phyloP scores from a whole-genome alignment of 2,797 vertebrate genomes.

The Heterohyrax brucei region DNA sequence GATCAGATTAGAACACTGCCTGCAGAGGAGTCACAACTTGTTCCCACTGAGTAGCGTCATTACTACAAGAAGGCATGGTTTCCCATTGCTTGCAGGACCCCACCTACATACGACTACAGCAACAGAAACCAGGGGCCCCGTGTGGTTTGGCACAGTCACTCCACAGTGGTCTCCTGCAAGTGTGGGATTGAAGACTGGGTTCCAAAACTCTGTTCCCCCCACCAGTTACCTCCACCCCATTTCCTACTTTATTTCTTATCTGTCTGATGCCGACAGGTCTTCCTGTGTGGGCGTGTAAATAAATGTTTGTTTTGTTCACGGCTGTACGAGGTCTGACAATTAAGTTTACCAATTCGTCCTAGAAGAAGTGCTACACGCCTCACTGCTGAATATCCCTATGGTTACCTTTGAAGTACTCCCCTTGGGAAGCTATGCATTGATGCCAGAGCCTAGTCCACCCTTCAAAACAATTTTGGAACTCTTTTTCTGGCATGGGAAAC shows the following conservation, averaged over 20 bases:
- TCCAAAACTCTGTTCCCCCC: not conserved
- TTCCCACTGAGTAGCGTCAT: not conserved
- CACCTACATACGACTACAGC: not conserved
- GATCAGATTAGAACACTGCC: not conserved
- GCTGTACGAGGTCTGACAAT: not conserved
- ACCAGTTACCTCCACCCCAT: not conserved
- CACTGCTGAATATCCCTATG: no score
- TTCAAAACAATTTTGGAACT: no score
- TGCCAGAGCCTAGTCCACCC: no score
- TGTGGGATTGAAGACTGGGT: not conserved
- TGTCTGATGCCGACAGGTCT: not conserved
- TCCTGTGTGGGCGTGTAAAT: not conserved
- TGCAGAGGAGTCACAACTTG: not conserved
- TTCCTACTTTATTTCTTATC: slow-evolving; percentile 41
- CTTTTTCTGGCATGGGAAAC: no score
- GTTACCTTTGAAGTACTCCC: no score
- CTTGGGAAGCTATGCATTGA: no score
- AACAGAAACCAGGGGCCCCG: not conserved
- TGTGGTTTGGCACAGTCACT: not conserved
- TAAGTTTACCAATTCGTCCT: no score
- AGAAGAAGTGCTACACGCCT: no score
- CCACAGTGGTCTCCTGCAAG: not conserved
- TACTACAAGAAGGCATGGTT: not conserved
- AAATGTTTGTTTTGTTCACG: not conserved
- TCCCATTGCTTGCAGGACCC: not conserved